Base-by-base conservation (phyloP, 2,888 invertebrate genomes). In the Zeuzera pyrina region DNA sequence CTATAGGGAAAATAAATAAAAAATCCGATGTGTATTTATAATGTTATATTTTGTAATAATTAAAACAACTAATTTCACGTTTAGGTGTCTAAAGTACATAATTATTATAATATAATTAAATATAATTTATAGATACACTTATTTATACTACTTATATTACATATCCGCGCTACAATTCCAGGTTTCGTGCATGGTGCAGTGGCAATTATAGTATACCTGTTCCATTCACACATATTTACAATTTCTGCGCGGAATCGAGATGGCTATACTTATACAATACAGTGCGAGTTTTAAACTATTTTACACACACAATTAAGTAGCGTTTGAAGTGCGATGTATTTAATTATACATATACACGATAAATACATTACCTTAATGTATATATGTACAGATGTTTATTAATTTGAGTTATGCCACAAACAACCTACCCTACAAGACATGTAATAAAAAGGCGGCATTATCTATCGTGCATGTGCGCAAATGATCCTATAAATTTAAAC, bases 151-250 rank as follows among this genome's bases (percentile, higher is more conserved):
- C 12, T 8, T 13, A 27, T 27, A 4, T 27, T 13, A 27, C 15
- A 27, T 12, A 34, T 55, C 61, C 65, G 65, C 73, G 72, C 66
- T 42, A 39, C 81, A 83, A 81, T 81, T 81, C 81, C 81, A 66
- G 55, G 47, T 45, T 34, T 64, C 52, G 81, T 81, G 81, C 81
- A 79, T 72, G 54, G 38, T 73, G 76, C 79, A 81, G 79, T 70
- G 52, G 47, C 49, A n/a, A n/a, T n/a, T n/a, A n/a, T 51, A 36
- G 41, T 46, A 42, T 37, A 42, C 43, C 48, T 44, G 39, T 49
- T 46, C 49, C 46, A 43, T 35, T 49, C 33, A 37, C 45, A 32
- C 39, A 34, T 73, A 73, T 73, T 34, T 74, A 74, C 73, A 76
- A 35, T 57, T 45, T 43, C 41, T 61, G 52, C 66, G 61, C 71